Base-by-base conservation (phyloP, 1,140 invertebrate genomes). In the Lucilia sericata region DNA sequence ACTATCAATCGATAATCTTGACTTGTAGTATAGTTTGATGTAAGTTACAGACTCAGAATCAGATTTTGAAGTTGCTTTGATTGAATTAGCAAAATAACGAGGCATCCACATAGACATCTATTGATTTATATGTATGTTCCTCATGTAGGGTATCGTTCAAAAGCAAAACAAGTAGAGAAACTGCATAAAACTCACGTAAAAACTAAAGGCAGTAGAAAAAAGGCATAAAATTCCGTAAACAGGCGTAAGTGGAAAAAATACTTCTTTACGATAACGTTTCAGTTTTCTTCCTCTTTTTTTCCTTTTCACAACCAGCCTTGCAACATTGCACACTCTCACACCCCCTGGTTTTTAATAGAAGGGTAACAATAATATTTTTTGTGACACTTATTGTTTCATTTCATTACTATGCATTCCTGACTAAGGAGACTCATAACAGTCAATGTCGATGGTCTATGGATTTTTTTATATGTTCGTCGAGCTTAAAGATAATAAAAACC, bases 361-460 rank as follows among this genome's bases (percentile, higher is more conserved):
- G 55, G n/a, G 14, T 60, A 7, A 7, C 55, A n/a, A 60, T 60
- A 60, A 30, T 30, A 7, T 60, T 60, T 60, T 60, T 60, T 17
- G 55, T 60, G 74, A 5, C 25, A 21, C 74, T n/a, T 49, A n/a
- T 21, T 70, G 17, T 70, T 70, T 70, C 19, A 10, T 70, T 19
- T 70, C 60, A 19, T 70, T 70, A 9, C 42, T 19, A 21, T 80
- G 42, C 76, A 80, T 30, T 42, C 36, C 34, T 76, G 74, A 76
- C 74, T 76, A 76, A 76, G 25, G 30, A 76, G 74, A 76, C 74
- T 76, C 74, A 76, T 76, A 76, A 76, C 74, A 76, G 30, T 76
- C 76, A 80, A 80, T 49, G 47, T 30, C 30, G 12, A 34, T 49
- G 76, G 76, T 80, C 76, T 49, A 80, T 49, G 42, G 76, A 36